Base-by-base conservation (phyloP, 1,140 invertebrate species). In the Mya arenaria region DNA sequence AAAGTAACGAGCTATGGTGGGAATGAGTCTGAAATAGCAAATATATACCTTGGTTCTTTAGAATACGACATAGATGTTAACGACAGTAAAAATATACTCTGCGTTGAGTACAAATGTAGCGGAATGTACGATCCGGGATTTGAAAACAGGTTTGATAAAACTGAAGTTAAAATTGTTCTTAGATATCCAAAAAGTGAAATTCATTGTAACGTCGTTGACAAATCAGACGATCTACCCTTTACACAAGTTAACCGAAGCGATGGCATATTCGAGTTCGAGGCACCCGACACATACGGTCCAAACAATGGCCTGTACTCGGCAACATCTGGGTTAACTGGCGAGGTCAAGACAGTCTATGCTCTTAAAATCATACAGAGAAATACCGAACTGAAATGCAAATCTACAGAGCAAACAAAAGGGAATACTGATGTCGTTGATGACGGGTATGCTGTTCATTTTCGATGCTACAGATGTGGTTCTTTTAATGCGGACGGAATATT, bases 21-120 rank as follows among this genome's bases (percentile, higher is more conserved):
- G 6, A 72, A 28, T n/a, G 37, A 72, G 19, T 0, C 0, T 5
- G 30, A 72, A 0, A 55, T 34, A 0, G 0, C 6, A 19, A 34
- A 36, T 15, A 3, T 6, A n/a, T 32, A 36, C 8, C 25, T 56
- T 36, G 69, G 69, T 19, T 56, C 39, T 0, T 17, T 19, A 13
- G 28, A 72, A 17, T n/a, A 41, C 17, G 30, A 41, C 15, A 23
- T 68, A 2, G 1, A 3, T 4, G 36, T 56, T 28, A 19, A 23
- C 0, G 15, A 1, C 4, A 13, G 15, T 0, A 71, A 52, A 32
- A 19, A 8, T 25, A 28, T 32, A n/a, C 4, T 34, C 17, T 72
- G 69, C 30, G 25, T 72, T 0, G 69, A 72, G 37, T 72, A 72
- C 25, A 72, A 72, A 72, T 72, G 69, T 34, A 72, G 69, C 39